phyloP scores from a whole-genome alignment of 2,113 vertebrate species.

The Syngnathoides biaculeatus region DNA sequence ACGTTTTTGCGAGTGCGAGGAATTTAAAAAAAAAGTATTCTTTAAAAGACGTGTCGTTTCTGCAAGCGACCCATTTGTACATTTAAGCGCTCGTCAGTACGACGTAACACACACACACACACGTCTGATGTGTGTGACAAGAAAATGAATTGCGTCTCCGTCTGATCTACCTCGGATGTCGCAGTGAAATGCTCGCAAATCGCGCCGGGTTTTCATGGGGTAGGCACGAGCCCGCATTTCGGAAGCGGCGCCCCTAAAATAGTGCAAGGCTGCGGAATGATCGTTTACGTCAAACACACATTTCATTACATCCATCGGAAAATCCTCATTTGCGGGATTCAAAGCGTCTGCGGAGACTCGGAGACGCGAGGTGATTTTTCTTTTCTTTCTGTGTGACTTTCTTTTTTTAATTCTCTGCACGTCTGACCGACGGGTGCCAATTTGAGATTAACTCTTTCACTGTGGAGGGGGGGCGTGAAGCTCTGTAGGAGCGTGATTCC shows the following conservation, averaged over 20 bases:
- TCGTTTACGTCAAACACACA: no score
- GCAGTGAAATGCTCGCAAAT: background rate
- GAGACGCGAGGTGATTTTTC: constrained; percentile 36
- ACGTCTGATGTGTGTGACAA: constrained; percentile 25
- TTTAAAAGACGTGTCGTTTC: constrained; percentile 21
- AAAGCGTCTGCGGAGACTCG: background rate
- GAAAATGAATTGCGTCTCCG: background rate
- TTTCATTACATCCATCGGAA: background rate
- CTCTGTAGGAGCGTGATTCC: background rate
- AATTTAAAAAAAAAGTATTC: constrained; percentile 25
- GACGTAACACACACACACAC: constrained; percentile 19
- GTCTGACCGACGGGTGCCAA: constrained; percentile 65
- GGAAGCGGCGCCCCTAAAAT: background rate
- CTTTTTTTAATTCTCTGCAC: constrained; percentile 60
- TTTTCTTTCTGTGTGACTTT: constrained; percentile 37
- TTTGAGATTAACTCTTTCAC: constrained; percentile 72
- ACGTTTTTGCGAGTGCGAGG: constrained; percentile 50
- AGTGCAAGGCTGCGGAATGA: background rate
- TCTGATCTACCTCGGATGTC: background rate
- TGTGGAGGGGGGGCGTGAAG: no score
- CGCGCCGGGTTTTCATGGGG: background rate
- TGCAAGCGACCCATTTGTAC: constrained; percentile 45
- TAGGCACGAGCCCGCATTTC: background rate
- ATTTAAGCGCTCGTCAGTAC: constrained; percentile 49
- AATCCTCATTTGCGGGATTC: background rate